Conservation (phyloP, 2,888 invertebrate genomes). For the Cantharis lateralis region DNA sequence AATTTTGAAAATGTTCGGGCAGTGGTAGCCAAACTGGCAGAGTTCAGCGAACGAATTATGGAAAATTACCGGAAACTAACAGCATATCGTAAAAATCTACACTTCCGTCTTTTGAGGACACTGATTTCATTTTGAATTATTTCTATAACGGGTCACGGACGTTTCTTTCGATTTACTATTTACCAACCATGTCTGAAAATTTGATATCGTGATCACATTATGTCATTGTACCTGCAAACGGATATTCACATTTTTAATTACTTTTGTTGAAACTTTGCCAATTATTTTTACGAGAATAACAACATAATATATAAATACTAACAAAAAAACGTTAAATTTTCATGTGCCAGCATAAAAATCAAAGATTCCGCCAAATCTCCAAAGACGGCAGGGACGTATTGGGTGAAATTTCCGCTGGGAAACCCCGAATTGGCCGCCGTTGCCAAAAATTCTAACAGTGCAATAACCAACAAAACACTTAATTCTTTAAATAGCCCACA, state of each 20-base stretch:
- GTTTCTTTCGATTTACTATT: slow-evolving; percentile 2
- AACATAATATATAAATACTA: background rate
- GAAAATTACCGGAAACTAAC: slow-evolving; percentile 13
- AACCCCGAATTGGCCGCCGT: background rate
- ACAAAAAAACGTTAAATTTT: too few relatives aligned
- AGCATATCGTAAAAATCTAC: slow-evolving; percentile 25
- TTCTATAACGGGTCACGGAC: slow-evolving; percentile 18
- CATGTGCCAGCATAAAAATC: background rate
- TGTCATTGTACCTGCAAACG: background rate
- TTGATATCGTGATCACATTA: background rate
- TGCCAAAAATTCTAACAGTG: background rate
- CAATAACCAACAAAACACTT: background rate
- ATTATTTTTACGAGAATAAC: background rate
- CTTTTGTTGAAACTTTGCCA: background rate
- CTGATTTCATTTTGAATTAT: slow-evolving; percentile 13
- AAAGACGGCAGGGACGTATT: background rate
- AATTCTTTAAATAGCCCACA: background rate
- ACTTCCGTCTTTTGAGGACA: slow-evolving; percentile 32
- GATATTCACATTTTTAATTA: background rate
- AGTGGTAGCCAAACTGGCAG: background rate
- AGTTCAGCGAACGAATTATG: slow-evolving; percentile 25
- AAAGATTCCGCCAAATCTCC: background rate
- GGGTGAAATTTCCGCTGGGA: background rate
- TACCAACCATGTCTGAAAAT: background rate
- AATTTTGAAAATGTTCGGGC: background rate